Percentiles rank a stretch among this genome's conserved stretches.
Evolutionary conservation across 2,797 vertebrate species (phyloP).

Genomic region (Enoplosus armatus): DNA sequence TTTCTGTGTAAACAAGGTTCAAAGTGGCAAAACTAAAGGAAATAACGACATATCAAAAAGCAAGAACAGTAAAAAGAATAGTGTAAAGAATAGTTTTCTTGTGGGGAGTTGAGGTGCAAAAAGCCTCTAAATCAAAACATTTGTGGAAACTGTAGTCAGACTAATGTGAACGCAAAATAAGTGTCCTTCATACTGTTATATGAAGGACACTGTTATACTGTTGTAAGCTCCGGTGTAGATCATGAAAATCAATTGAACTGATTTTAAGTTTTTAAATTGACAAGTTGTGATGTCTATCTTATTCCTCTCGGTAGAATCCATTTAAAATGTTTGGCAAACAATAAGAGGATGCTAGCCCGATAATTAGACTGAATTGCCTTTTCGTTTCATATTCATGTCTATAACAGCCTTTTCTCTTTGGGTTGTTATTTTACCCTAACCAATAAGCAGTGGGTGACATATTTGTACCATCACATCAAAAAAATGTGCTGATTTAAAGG

Average conservation of each 20-base stretch:
- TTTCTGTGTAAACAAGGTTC: conserved; percentile 71
- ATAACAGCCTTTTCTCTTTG: background rate
- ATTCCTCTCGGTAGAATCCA: background rate
- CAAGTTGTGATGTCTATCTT: background rate
- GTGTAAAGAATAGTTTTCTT: background rate
- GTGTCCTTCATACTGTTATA: background rate
- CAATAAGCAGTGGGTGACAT: background rate
- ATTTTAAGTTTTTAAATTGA: background rate
- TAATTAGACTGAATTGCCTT: background rate
- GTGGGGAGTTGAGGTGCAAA: background rate
- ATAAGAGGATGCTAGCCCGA: background rate
- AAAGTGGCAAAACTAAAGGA: conserved; percentile 35
- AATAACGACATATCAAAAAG: conserved; percentile 5
- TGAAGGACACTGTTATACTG: too few relatives aligned
- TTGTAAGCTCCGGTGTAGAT: background rate
- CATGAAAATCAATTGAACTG: background rate
- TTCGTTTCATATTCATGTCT: conserved; percentile 5
- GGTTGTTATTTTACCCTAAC: background rate
- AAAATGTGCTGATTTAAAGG: background rate
- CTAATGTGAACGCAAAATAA: background rate
- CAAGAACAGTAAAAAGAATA: background rate
- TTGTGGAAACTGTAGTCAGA: conserved; percentile 3
- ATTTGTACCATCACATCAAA: background rate
- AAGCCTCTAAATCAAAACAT: background rate
- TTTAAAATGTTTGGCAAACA: background rate